Evolutionary conservation across 2,113 vertebrate genomes (phyloP).

Genomic region (Trichomycterus rosablanca): DNA sequence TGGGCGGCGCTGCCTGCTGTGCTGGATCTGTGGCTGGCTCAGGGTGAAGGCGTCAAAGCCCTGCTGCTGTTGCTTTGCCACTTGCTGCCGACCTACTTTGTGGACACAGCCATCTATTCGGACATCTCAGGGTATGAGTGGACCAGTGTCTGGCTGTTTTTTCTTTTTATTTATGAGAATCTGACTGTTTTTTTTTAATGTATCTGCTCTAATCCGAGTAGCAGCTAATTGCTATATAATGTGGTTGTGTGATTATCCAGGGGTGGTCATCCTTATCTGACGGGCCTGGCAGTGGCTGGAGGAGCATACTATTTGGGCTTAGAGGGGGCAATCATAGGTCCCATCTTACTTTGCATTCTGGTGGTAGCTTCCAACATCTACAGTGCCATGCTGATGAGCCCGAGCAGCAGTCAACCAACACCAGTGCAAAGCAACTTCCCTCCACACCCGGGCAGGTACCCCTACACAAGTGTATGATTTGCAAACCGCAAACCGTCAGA

Average conservation of each 20-base stretch:
- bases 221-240: conserved; percentile 4
- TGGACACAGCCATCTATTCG: conserved; percentile 97
- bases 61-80: conserved; percentile 87
- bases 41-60: conserved; percentile 87
- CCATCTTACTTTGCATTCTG: conserved; percentile 94
- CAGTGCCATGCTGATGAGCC: conserved; percentile 94
- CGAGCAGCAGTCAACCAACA: conserved; percentile 79
- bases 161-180: too few species aligned
- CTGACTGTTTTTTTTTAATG: conserved; percentile 20
- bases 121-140: conserved; percentile 90
- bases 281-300: conserved; percentile 90
- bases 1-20: conserved; percentile 93
- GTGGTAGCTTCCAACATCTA: conserved; percentile 98
- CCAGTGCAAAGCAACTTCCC: conserved; percentile 79
- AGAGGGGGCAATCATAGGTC: conserved; percentile 96
- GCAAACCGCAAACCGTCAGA: conserved; percentile 26
- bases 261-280: conserved; percentile 94
- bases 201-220: conserved; percentile 15
- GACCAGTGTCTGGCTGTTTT: conserved; percentile 16
- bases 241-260: conserved; percentile 54
- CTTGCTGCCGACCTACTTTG: conserved; percentile 95
- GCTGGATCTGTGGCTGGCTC: conserved; percentile 91
- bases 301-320: conserved; percentile 94
- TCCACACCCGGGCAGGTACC: conserved; percentile 71
- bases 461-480: background rate